Evolutionary conservation across 2,113 vertebrate genomes (phyloP), one percentile per base, ranked within the genome.

Genomic region (Pseudopodoces humilis): DNA sequence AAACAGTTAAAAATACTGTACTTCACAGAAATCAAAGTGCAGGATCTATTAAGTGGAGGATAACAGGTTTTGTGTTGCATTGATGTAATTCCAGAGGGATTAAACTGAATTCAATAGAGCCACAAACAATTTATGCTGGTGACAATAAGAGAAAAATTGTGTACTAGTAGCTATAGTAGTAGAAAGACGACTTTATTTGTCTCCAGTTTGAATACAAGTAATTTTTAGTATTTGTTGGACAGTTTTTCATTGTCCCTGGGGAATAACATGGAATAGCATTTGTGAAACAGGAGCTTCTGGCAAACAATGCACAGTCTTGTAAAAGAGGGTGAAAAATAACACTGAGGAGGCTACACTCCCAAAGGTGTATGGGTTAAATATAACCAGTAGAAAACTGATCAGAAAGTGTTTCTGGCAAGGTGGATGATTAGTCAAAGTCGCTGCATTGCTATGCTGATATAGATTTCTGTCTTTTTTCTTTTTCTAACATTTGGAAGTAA

Each of bases 201-300:
- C 46, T 80, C 23, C 80, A 72, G 44, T 91, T 59, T 87, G 55
- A 95, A 85, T 92, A 35, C 6, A 18, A 84, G 37, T 74, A 13
- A 88, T 67, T 94, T 88, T 74, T 65, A 77, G 53, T 60, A 62
- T 77, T 88, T 90, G 59, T 83, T 87, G 71, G 14, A 22, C 91
- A 37, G 17, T 70, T 91, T 96, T 81, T 83, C 83, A 71, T 2
- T 77, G 35, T 85, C 37, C 39, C 56, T 37, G 8, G 58, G 71
- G 83, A 79, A 93, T 60, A 92, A 74, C 50, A 55, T 24, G 28
- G 78, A 95, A 92, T 70, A 71, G 19, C n/a, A 31, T 75, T 88
- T 88, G 46, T 88, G 94, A 93, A 96, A 90, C 23, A 67, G 24
- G 27, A 96, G 24, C 52, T 80, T 83, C 82, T 87, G 60, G 63